Evolutionary conservation across 2,888 invertebrate genomes (phyloP), one percentile per base, ranked within the genome.

Genomic region (Thymelicus sylvestris): DNA sequence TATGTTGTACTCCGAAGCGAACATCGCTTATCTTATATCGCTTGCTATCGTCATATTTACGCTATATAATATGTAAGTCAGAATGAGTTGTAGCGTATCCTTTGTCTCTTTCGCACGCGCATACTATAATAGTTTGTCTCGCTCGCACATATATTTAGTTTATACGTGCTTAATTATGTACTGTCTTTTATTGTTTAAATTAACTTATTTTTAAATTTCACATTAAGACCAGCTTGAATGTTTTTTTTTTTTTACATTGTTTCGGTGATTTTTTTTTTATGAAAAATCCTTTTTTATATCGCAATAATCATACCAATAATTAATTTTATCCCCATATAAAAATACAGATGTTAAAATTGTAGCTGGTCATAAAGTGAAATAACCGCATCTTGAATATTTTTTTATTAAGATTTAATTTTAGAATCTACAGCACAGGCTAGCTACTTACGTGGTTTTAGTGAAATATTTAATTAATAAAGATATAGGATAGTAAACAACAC

Each of bases 361-460:
- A 7, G 15, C 52, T 67, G 62, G 67, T 62, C 67, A 31, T 62
- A 55, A 62, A 55, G 61, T 62, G 61, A 67, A 52, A 31, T 62
- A 31, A 44, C 12, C 76, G 78, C 77, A 81, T 79, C 77, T 80
- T 78, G 52, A 41, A 55, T 79, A 78, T 75, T 55, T 75, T 15
- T 31, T 78, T 77, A 73, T 71, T 73, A 73, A 75, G 73, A 73
- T 62, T 74, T 67, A 74, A 68, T 59, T 66, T 72, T 72, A 74
- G 70, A 66, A 66, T 68, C 48, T 68, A 66, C 44, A 60, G 15
- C 68, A 60, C 73, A 67, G 83, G 83, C 80, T 73, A 52, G 79
- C 71, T 80, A 83, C 83, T 83, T 83, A 81, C 76, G 12, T 70
- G 72, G 67, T 61, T 67, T 71, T 68, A 64, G 63, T 8, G 44